Conservation (phyloP, 2,113 vertebrate species). For the zebrafish (Danio rerio) region DNA sequence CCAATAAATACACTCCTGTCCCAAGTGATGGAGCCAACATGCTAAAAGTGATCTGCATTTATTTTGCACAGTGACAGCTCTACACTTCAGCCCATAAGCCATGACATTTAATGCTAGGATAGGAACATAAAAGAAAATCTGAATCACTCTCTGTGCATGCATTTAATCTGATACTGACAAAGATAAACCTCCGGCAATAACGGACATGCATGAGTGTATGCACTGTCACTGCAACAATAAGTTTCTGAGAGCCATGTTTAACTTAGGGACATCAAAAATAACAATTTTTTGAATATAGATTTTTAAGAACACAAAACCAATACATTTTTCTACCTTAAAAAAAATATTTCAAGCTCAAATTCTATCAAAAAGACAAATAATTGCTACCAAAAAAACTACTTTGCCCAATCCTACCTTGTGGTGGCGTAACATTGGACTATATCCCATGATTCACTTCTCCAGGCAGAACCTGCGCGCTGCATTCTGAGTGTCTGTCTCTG, state of each 20-base stretch:
- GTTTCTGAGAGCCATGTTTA: not conserved
- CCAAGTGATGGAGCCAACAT: not conserved
- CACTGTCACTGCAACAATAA: not conserved
- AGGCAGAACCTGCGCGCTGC: conserved; percentile 62
- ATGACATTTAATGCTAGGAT: not conserved
- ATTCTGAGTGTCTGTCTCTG: conserved; percentile 63
- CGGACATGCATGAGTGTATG: not conserved
- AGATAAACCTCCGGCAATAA: not conserved
- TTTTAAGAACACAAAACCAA: not conserved
- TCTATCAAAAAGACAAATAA: not conserved
- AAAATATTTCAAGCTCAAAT: not conserved
- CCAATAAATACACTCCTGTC: conserved; percentile 53
- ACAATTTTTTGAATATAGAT: not conserved
- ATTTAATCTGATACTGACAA: conserved; percentile 9
- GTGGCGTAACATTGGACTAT: conserved; percentile 72
- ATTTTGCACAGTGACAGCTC: conserved; percentile 1
- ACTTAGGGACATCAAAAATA: not conserved
- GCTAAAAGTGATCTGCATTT: conserved; percentile 8
- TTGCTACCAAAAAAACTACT: not conserved
- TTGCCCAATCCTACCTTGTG: conserved; percentile 69
- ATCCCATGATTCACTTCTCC: conserved; percentile 70
- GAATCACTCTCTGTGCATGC: not conserved
- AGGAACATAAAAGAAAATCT: not conserved
- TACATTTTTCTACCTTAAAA: not conserved
- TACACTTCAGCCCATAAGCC: not conserved